These are phyloP conservation scores for Acholoe squamosa DNA, from an alignment of 2,888 invertebrate species.

Conservation along the genomic window DNA sequence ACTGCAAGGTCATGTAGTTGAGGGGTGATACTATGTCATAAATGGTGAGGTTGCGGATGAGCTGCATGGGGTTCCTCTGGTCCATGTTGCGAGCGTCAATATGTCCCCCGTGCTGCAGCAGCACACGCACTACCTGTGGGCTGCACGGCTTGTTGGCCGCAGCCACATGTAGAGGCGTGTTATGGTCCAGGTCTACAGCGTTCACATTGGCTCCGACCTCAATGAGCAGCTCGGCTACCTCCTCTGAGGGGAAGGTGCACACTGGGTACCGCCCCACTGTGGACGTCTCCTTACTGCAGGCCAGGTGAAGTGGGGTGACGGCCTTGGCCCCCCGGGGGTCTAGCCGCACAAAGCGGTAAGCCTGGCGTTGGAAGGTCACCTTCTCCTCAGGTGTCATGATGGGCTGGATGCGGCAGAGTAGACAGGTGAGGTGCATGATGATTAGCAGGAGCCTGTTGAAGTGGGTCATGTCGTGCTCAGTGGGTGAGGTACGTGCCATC, in stretches of 20 bases:
- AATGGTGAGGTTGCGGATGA: conserved; percentile 78
- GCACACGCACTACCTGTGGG: conserved; percentile 88
- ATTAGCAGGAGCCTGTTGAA: conserved; percentile 93
- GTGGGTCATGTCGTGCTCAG: conserved; percentile 88
- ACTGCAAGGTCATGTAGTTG: conserved; percentile 79
- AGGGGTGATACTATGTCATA: conserved; percentile 79
- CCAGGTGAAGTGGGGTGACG: conserved; percentile 87
- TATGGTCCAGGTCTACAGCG: conserved; percentile 91
- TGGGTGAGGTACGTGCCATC: conserved; percentile 66
- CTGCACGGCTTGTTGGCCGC: conserved; percentile 90
- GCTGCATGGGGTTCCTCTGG: conserved; percentile 78
- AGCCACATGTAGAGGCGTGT: conserved; percentile 93
- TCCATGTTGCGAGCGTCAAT: conserved; percentile 87
- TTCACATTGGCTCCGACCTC: conserved; percentile 92
- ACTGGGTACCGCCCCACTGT: conserved; percentile 88
- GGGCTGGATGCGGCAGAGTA: conserved; percentile 81
- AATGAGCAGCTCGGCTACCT: conserved; percentile 87
- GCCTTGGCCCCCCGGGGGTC: conserved; percentile 85
- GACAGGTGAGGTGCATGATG: conserved; percentile 87
- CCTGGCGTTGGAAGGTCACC: conserved; percentile 87
- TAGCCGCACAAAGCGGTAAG: conserved; percentile 91
- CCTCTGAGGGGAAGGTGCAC: conserved; percentile 89
- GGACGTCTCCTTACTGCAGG: conserved; percentile 91
- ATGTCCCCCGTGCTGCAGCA: conserved; percentile 93
- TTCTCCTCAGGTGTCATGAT: conserved; percentile 79